Evolutionary conservation across 1,140 invertebrate genomes (phyloP).

Genomic region (Drosophila mojavensis): DNA sequence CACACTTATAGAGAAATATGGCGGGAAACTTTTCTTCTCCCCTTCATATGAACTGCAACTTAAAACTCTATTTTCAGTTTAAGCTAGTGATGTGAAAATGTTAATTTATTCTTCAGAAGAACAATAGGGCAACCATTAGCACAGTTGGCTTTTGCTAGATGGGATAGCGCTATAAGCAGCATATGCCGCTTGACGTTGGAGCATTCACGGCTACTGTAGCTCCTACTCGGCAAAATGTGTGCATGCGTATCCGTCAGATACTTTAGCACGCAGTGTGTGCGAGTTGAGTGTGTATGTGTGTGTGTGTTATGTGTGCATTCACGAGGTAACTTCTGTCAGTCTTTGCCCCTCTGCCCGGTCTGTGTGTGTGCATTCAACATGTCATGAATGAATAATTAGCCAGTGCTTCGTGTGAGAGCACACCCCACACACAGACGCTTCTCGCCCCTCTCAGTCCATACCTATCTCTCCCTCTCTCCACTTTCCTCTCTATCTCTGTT

Average conservation of each 20-base stretch:
- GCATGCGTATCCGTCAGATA: slow-evolving; percentile 76
- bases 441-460: not conserved
- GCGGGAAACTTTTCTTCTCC: no score
- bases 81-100: not conserved
- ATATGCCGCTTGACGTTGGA: slow-evolving; percentile 24
- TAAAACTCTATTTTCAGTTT: no score
- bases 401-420: slow-evolving; percentile 42
- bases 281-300: not conserved
- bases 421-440: not conserved
- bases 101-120: not conserved
- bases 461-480: not conserved
- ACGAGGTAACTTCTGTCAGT: slow-evolving; percentile 32
- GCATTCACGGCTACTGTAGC: slow-evolving; percentile 38
- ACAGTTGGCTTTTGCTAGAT: slow-evolving; percentile 36
- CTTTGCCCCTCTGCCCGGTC: slow-evolving; percentile 10
- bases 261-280: slow-evolving; percentile 55
- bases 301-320: slow-evolving; percentile 19
- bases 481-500: not conserved
- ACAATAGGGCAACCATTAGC: slow-evolving; percentile 4
- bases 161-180: slow-evolving; percentile 30
- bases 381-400: slow-evolving; percentile 82
- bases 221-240: slow-evolving; percentile 30
- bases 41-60: no score
- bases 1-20: no score
- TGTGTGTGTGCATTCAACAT: slow-evolving; percentile 76